These are phyloP conservation scores for Henicopernis longicauda DNA, from an alignment of 2,113 vertebrate species.

Conservation along the genomic window DNA sequence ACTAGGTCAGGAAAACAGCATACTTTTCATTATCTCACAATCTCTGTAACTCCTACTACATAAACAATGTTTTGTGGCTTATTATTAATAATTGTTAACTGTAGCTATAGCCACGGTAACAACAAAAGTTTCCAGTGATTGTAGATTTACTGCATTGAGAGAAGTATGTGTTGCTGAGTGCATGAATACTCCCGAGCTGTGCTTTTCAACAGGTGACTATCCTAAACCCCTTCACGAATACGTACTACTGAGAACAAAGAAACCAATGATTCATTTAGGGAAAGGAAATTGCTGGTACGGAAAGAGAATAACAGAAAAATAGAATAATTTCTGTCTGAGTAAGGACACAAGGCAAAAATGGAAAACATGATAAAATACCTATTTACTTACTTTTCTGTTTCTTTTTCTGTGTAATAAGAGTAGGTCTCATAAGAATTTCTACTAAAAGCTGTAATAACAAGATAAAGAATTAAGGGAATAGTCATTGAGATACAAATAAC, in stretches of 20 bases:
- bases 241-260: background rate
- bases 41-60: background rate
- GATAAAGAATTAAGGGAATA: background rate
- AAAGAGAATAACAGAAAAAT: background rate
- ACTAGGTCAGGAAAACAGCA: background rate
- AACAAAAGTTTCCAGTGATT: background rate
- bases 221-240: background rate
- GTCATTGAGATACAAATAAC: background rate
- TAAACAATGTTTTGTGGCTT: background rate
- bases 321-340: background rate
- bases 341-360: background rate
- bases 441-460: slow-evolving; percentile 85
- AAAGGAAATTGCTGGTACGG: background rate
- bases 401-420: slow-evolving; percentile 91
- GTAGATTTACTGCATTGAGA: background rate
- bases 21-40: background rate
- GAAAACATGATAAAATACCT: background rate
- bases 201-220: background rate
- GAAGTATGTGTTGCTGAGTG: background rate
- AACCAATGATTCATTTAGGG: background rate
- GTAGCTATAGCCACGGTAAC: background rate
- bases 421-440: slow-evolving; percentile 97
- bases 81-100: background rate
- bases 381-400: slow-evolving; percentile 88
- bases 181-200: background rate